Percentiles rank a stretch among this genome's conserved stretches.
Conservation (phyloP, 2,888 invertebrate species). For the Petrolisthes manimaculis region DNA sequence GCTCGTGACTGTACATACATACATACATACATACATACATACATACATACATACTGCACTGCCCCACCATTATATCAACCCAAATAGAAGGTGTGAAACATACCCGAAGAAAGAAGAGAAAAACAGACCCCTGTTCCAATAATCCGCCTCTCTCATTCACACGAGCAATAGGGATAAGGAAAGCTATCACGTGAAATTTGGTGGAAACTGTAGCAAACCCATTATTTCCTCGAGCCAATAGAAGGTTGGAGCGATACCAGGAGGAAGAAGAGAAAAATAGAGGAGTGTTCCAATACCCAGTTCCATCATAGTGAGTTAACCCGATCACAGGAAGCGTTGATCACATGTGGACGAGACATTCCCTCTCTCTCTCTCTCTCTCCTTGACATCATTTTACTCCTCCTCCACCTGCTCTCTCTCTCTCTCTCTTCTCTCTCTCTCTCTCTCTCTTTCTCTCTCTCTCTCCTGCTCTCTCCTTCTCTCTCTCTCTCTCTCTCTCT, state of each 20-base stretch:
- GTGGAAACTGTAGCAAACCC: too few species aligned
- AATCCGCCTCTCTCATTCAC: neutral
- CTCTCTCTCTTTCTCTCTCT: neutral
- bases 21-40: too few species aligned
- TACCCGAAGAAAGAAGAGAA: too few species aligned
- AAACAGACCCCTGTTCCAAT: too few species aligned
- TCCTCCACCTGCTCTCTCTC: conserved; percentile 11
- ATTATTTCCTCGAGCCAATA: too few species aligned
- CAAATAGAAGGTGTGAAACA: too few species aligned
- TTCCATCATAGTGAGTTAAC: neutral
- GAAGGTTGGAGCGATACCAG: too few species aligned
- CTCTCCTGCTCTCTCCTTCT: conserved; percentile 9
- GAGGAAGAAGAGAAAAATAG: neutral
- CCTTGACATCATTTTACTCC: neutral
- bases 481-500: neutral
- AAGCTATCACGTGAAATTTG: neutral
- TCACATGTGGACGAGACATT: neutral
- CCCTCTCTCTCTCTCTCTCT: conserved; percentile 10
- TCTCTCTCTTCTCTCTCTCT: neutral
- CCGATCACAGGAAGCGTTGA: neutral
- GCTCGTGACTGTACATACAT: too few species aligned
- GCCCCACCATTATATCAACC: too few species aligned
- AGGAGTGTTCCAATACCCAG: neutral
- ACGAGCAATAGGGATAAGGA: neutral
- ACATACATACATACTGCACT: too few species aligned